Base-by-base conservation (phyloP, 35 echinoderm and acorn worm species). In the Chiridota heheva region DNA sequence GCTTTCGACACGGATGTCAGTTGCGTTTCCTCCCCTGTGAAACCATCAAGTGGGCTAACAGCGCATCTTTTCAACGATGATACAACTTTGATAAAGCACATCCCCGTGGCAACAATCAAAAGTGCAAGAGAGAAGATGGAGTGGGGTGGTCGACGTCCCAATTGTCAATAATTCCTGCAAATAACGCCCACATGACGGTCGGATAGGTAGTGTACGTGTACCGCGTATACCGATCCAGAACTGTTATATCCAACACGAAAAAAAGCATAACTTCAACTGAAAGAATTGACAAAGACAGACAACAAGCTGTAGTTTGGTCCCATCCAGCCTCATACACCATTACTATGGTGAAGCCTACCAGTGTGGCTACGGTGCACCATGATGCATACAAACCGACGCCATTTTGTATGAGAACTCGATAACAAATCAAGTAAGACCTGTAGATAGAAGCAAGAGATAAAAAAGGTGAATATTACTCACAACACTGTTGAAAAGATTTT, bases 351-450 rank as follows among this genome's bases (percentile, higher is more conserved):
- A 75, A 20, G 3, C 60, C 59, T 5, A 86, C 28, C 40, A 77
- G 42, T 2, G 57, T 43, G 20, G 47, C 44, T 4, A 86, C 44
- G 27, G 71, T 76, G 39, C 58, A 48, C 83, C 83, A 86, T 8
- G 83, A 62, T 20, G 83, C 71, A 33, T 64, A 77, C 4, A 86
- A 25, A 0, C 56, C 70, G 6, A 86, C 42, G 41, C 83, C 83
- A 72, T 86, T 86, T 29, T 86, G 83, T n/a, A 86, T 36, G 25
- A 77, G 33, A n/a, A 86, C 46, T 3, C 71, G 56, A 17, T 31
- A 41, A 30, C 36, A 40, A 27, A 73, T 12, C 28, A 86, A 42
- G 46, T 86, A 43, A 44, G 36, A 64, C 57, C 69, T 86, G 72
- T 55, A 5, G 10, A 58, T 24, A 30, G 15, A 76, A 37, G 25